These are phyloP conservation scores for Enhydra lutris DNA, from an alignment of 2,113 vertebrate genomes.

Conservation along the genomic window DNA sequence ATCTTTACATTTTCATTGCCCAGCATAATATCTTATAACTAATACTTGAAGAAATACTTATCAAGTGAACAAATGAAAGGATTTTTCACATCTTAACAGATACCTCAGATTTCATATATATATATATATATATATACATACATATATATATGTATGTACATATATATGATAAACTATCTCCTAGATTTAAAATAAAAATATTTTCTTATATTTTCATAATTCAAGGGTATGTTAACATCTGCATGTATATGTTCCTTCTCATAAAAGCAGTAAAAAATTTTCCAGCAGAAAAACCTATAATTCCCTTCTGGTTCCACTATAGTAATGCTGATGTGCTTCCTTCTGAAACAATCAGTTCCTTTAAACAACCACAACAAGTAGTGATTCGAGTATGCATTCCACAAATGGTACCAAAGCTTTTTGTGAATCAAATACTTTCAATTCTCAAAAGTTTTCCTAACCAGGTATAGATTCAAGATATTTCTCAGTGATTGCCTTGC, in stretches of 20 bases:
- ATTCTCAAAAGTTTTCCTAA: constrained; percentile 62
- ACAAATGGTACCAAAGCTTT: constrained; percentile 64
- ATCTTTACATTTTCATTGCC: neutral
- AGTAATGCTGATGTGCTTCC: constrained; percentile 27
- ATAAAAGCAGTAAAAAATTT: neutral
- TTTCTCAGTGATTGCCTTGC: constrained; percentile 62
- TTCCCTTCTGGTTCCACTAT: constrained; percentile 10
- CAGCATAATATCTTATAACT: neutral
- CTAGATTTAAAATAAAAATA: constrained; percentile 13
- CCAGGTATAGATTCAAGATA: constrained; percentile 68
- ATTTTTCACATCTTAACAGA: neutral
- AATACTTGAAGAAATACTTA: constrained; percentile 13
- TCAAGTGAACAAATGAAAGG: constrained; percentile 5
- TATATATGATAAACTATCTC: neutral
- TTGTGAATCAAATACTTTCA: constrained; percentile 74
- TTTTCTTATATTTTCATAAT: neutral
- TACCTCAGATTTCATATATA: neutral
- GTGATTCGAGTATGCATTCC: constrained; percentile 56
- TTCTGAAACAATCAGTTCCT: constrained; percentile 59
- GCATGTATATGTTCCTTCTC: neutral
- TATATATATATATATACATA: too few relatives aligned
- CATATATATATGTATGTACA: too few relatives aligned
- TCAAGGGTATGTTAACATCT: neutral
- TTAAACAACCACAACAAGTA: neutral
- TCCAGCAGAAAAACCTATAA: neutral